Conservation (phyloP, 2,797 vertebrate species). For the Crypturellus tataupa region DNA sequence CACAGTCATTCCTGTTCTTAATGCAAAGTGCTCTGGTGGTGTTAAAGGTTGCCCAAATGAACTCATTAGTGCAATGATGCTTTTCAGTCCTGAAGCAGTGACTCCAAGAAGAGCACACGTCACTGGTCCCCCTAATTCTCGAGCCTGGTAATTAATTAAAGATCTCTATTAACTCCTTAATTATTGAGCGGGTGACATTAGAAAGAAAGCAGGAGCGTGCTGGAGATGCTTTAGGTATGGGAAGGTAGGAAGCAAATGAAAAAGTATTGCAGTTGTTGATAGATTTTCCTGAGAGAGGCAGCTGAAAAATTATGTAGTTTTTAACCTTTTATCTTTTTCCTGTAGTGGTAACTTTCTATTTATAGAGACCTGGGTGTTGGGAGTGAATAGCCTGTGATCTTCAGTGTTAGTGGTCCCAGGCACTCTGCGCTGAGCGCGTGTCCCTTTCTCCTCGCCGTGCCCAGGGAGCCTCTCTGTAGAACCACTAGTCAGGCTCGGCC, state of each 20-base stretch:
- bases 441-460: not conserved
- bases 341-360: not conserved
- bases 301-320: not conserved
- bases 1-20: not conserved
- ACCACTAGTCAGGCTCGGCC: not conserved
- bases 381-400: too few relatives aligned
- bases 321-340: not conserved
- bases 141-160: not conserved
- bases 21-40: not conserved
- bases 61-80: not conserved
- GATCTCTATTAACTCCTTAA: not conserved
- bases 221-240: not conserved
- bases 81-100: not conserved
- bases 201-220: not conserved
- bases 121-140: not conserved
- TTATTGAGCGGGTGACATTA: not conserved
- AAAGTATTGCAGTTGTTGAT: not conserved
- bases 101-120: not conserved
- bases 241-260: not conserved
- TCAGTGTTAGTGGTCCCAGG: not conserved
- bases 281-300: not conserved
- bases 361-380: rapidly evolving
- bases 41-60: not conserved
- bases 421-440: not conserved
- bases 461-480: not conserved